phyloP scores from a whole-genome alignment of 2,113 vertebrate species.

The Nettapus auritus region DNA sequence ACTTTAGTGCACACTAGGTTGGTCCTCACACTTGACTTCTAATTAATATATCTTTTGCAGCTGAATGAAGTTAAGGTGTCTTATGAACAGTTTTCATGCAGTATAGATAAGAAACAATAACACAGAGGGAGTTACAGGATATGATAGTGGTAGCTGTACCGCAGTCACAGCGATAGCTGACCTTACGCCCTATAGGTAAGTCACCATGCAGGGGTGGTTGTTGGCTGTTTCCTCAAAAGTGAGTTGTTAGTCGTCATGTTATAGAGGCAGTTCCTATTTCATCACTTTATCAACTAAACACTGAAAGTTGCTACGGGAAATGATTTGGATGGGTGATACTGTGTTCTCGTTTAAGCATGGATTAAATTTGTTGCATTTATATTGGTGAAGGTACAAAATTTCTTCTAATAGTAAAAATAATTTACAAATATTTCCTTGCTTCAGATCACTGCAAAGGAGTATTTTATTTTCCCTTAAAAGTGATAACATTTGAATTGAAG shows the following conservation, averaged over 20 bases:
- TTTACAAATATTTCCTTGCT: not conserved
- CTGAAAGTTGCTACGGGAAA: not conserved
- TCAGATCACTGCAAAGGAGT: not conserved
- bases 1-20: not conserved
- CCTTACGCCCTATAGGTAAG: too few relatives aligned
- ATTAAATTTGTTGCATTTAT: not conserved
- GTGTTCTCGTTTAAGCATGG: not conserved
- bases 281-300: not conserved
- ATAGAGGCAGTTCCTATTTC: not conserved
- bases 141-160: not conserved
- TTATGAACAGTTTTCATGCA: not conserved
- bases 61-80: not conserved
- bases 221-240: not conserved
- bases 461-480: not conserved
- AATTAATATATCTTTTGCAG: not conserved
- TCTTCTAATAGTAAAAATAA: not conserved
- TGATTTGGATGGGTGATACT: not conserved
- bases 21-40: not conserved
- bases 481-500: not conserved
- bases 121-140: too few relatives aligned
- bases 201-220: not conserved
- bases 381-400: not conserved
- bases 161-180: not conserved
- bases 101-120: not conserved
- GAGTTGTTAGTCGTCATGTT: not conserved